Evolutionary conservation across 1,140 invertebrate genomes (phyloP).

Genomic region (Drosophila repletoides): DNA sequence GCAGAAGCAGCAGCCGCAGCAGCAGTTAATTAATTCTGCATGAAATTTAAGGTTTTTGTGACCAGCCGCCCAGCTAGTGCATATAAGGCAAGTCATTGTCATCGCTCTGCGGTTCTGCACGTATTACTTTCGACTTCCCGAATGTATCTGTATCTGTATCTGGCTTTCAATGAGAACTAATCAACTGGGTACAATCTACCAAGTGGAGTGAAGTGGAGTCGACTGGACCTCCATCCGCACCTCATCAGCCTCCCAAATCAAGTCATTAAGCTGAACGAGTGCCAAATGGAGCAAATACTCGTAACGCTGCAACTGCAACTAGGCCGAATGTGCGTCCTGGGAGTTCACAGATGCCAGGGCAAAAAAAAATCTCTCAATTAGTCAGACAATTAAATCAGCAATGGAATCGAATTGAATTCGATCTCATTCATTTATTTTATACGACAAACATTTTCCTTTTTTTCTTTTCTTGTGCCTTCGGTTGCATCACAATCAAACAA

Average conservation of each 20-base stretch:
- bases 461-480: neutral
- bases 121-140: constrained; percentile 28
- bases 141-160: constrained; percentile 18
- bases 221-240: constrained; percentile 24
- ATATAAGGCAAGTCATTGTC: constrained; percentile 78
- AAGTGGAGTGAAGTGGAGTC: constrained; percentile 14
- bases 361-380: constrained; percentile 82
- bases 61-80: constrained; percentile 36
- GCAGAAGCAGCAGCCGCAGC: neutral
- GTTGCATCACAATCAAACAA: no score
- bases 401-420: constrained; percentile 60
- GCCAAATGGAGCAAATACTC: constrained; percentile 79
- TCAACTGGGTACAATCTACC: constrained; percentile 55
- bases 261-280: constrained; percentile 75
- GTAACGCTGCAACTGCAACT: constrained; percentile 54
- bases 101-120: constrained; percentile 64
- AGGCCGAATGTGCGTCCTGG: constrained; percentile 62
- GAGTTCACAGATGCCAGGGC: constrained; percentile 52
- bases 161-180: constrained; percentile 52
- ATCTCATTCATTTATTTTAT: constrained; percentile 48
- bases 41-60: constrained; percentile 72
- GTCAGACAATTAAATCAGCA: constrained; percentile 82
- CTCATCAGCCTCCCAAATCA: constrained; percentile 73
- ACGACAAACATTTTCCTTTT: constrained; percentile 36
- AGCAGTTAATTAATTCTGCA: constrained; percentile 81